Evolutionary conservation across 2,113 vertebrate genomes (phyloP).

Genomic region (Lycaon pictus): DNA sequence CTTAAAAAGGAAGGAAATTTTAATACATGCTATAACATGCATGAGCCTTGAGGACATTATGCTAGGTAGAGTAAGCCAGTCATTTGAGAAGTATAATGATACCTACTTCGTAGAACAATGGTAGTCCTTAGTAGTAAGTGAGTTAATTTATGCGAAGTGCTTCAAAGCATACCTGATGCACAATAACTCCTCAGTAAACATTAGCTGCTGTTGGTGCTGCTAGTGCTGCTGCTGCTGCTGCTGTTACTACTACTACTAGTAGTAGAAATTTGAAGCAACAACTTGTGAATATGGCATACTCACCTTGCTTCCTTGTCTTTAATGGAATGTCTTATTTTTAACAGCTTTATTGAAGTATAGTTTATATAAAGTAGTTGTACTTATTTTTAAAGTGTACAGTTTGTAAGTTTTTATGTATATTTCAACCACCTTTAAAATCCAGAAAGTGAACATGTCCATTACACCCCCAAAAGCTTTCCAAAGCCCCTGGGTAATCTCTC

Average conservation of each 20-base stretch:
- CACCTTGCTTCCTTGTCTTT: neutral
- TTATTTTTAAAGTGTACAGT: neutral
- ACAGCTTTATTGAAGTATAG: neutral
- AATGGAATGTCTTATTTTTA: neutral
- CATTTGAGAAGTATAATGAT: neutral
- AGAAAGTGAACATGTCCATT: neutral
- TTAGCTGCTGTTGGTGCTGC: neutral
- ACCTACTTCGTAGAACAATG: neutral
- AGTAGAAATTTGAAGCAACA: neutral
- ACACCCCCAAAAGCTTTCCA: neutral
- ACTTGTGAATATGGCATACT: neutral
- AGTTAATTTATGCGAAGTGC: neutral
- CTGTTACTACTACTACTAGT: neutral
- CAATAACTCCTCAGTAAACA: neutral
- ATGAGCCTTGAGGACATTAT: neutral
- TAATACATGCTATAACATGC: neutral
- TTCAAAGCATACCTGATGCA: neutral
- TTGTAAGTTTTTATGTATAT: neutral
- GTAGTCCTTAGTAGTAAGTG: neutral
- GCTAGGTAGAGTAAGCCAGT: neutral
- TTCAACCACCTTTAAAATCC: neutral
- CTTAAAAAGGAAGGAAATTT: neutral
- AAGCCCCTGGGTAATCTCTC: neutral
- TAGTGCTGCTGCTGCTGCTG: neutral
- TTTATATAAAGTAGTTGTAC: neutral